Evolutionary conservation across 1,140 invertebrate genomes (phyloP).

Genomic region (Aphaenogaster floridana): DNA sequence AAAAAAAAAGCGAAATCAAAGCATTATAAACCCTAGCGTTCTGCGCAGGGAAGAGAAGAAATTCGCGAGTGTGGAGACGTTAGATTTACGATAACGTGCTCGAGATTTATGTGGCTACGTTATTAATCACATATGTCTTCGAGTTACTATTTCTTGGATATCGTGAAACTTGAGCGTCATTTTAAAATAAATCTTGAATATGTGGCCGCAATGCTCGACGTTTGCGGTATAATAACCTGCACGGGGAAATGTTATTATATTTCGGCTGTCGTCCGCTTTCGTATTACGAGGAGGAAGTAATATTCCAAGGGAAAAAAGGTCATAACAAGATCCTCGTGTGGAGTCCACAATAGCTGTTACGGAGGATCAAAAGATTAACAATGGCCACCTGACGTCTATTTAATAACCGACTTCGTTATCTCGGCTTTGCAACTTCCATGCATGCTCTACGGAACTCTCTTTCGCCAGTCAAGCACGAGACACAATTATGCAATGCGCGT

Average conservation of each 20-base stretch:
- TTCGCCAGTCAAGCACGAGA: slow-evolving; percentile 42
- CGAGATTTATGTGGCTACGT: slow-evolving; percentile 11
- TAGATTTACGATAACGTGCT: slow-evolving; percentile 8
- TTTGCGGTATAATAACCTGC: slow-evolving; percentile 6
- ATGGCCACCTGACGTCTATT: slow-evolving; percentile 59
- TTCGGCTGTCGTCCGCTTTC: slow-evolving; percentile 1
- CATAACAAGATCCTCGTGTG: slow-evolving; percentile 14
- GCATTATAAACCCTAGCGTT: neutral
- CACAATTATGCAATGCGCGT: slow-evolving; percentile 38
- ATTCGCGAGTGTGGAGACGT: slow-evolving; percentile 4
- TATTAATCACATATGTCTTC: neutral
- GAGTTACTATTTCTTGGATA: neutral
- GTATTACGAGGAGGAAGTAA: slow-evolving; percentile 1
- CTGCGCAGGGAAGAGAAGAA: neutral
- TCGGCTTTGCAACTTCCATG: slow-evolving; percentile 35
- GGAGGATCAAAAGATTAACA: slow-evolving; percentile 59
- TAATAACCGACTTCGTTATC: slow-evolving; percentile 60
- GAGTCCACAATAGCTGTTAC: slow-evolving; percentile 33
- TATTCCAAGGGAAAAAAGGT: slow-evolving; percentile 17
- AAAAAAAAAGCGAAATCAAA: slow-evolving; percentile 14
- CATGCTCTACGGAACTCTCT: slow-evolving; percentile 29
- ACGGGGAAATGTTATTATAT: neutral
- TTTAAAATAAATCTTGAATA: slow-evolving; percentile 27
- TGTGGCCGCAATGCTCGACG: neutral
- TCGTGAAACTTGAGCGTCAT: neutral